A percentile compares a stretch with the other conserved stretches of the same genome.
phyloP scores from a whole-genome alignment of 2,888 invertebrate species.

The Acanthopleura granulata region DNA sequence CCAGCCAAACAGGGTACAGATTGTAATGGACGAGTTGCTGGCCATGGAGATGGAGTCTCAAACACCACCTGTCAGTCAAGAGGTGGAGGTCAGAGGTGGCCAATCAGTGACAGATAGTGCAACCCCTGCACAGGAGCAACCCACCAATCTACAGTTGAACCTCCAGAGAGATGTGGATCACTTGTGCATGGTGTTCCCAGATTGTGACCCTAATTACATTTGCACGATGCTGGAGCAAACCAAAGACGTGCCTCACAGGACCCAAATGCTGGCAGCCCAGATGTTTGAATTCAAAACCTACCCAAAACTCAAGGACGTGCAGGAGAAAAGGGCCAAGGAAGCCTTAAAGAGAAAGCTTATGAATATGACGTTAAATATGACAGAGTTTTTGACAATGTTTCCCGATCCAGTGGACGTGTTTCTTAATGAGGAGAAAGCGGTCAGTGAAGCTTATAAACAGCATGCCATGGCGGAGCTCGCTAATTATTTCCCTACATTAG shows the following conservation, averaged over 20 bases:
- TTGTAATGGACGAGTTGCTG: constrained; percentile 57
- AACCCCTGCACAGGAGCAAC: neutral
- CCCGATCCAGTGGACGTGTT: constrained; percentile 57
- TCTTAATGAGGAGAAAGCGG: constrained; percentile 40
- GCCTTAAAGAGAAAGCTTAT: constrained; percentile 25
- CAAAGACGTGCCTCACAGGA: constrained; percentile 40
- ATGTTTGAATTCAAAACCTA: constrained; percentile 55
- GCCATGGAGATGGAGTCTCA: neutral
- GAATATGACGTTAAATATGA: constrained; percentile 45
- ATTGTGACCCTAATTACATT: constrained; percentile 63
- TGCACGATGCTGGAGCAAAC: constrained; percentile 46
- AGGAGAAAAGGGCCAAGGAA: constrained; percentile 30
- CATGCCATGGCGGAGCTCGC: constrained; percentile 47
- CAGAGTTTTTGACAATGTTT: constrained; percentile 58
- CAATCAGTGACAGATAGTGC: neutral
- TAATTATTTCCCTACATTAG: constrained; percentile 50
- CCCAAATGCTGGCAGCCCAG: constrained; percentile 46
- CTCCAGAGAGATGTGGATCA: constrained; percentile 35
- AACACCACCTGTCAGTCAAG: neutral
- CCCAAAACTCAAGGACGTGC: constrained; percentile 52
- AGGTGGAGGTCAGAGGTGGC: neutral
- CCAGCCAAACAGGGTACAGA: constrained; percentile 51
- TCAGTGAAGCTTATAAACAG: constrained; percentile 50
- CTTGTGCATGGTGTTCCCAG: constrained; percentile 55
- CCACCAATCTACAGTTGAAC: neutral